These are phyloP conservation scores for Sorex araneus DNA, from an alignment of 2,113 vertebrate species.

Conservation along the genomic window DNA sequence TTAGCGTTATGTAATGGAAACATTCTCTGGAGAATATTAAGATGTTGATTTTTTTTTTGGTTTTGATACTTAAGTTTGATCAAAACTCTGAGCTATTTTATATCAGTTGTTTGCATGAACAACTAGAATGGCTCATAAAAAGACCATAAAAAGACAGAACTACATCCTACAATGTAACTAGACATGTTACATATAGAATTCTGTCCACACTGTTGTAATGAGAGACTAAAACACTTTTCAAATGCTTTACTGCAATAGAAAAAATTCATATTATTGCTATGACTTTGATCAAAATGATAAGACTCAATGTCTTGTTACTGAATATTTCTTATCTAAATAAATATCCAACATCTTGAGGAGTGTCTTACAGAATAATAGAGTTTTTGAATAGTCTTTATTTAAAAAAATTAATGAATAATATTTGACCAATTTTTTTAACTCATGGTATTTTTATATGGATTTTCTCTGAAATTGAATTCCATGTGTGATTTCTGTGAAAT, in stretches of 20 bases:
- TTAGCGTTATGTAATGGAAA: conserved; percentile 51
- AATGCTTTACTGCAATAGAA: conserved; percentile 80
- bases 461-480: conserved; percentile 75
- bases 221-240: conserved; percentile 76
- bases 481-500: conserved; percentile 77
- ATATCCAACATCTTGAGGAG: conserved; percentile 67
- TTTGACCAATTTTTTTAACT: conserved; percentile 36
- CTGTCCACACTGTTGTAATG: conserved; percentile 64
- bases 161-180: conserved; percentile 8
- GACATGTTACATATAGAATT: conserved; percentile 24
- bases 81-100: conserved; percentile 75
- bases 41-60: not conserved
- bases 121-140: conserved; percentile 64
- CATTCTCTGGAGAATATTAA: conserved; percentile 64
- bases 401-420: conserved; percentile 71
- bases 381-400: conserved; percentile 49
- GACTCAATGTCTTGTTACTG: conserved; percentile 64
- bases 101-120: conserved; percentile 72
- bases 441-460: conserved; percentile 53
- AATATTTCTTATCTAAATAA: conserved; percentile 80
- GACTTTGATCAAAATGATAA: conserved; percentile 73
- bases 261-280: conserved; percentile 80
- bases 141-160: conserved; percentile 20
- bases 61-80: conserved; percentile 68
- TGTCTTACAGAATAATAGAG: conserved; percentile 61